A percentile compares a stretch with the other conserved stretches of the same genome.
These are phyloP conservation scores for Cyphomyrus discorhynchus DNA, from an alignment of 2,113 vertebrate genomes.

Conservation along the genomic window DNA sequence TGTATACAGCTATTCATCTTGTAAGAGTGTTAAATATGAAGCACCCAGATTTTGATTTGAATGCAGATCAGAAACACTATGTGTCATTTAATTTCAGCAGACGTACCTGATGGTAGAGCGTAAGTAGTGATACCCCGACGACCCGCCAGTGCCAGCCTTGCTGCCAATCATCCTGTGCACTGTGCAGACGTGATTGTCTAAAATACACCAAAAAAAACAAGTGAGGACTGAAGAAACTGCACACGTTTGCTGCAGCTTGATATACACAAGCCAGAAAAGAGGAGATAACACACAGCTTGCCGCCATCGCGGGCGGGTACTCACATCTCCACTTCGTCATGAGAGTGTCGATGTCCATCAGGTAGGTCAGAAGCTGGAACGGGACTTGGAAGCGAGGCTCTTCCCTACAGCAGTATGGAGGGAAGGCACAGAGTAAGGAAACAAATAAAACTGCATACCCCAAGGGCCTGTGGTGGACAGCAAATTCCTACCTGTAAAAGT, in stretches of 20 bases:
- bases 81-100: neutral
- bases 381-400: conserved; percentile 91
- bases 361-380: conserved; percentile 86
- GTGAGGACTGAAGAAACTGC: neutral
- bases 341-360: conserved; percentile 90
- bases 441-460: neutral
- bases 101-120: conserved; percentile 69
- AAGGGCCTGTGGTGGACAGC: neutral
- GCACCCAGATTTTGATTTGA: neutral
- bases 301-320: conserved; percentile 40
- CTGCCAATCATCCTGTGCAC: conserved; percentile 76
- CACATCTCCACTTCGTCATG: conserved; percentile 98
- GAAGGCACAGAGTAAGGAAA: neutral
- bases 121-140: conserved; percentile 73
- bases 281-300: neutral
- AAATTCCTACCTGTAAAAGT: conserved; percentile 83
- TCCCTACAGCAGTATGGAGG: conserved; percentile 60
- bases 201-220: neutral
- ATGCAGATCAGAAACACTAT: neutral
- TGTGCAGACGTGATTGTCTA: conserved; percentile 75
- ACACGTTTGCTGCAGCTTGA: neutral
- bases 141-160: conserved; percentile 69
- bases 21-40: neutral
- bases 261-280: neutral
- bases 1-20: neutral